Conservation (phyloP, 2,888 invertebrate species). For the Drosophila borealis region DNA sequence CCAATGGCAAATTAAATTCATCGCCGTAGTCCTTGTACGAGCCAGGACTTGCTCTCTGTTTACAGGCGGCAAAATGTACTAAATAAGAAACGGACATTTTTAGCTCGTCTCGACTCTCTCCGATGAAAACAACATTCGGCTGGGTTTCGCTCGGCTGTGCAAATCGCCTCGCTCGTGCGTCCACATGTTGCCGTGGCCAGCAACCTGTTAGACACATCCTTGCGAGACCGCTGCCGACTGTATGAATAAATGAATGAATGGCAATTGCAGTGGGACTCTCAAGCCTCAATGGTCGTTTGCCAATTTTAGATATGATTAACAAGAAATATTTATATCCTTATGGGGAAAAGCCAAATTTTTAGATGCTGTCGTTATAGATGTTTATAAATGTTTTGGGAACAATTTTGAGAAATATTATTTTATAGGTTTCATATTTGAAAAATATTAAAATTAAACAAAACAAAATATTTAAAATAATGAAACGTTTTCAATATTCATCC, state of each 20-base stretch:
- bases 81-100: slow-evolving; percentile 40
- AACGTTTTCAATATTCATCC: too few relatives aligned
- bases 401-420: too few relatives aligned
- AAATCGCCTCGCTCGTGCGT: slow-evolving; percentile 32
- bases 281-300: not conserved
- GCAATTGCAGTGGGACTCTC: slow-evolving; percentile 1
- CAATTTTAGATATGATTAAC: not conserved
- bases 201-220: slow-evolving; percentile 73
- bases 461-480: too few relatives aligned
- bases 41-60: slow-evolving; percentile 67
- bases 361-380: too few relatives aligned
- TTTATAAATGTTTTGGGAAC: too few relatives aligned
- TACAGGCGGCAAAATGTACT: slow-evolving; percentile 71
- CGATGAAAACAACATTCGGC: slow-evolving; percentile 5
- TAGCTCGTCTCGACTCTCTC: slow-evolving; percentile 1
- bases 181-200: slow-evolving; percentile 78
- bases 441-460: too few relatives aligned
- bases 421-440: too few relatives aligned
- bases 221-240: not conserved
- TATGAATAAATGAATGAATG: slow-evolving; percentile 28
- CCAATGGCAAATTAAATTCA: slow-evolving; percentile 69
- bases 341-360: too few relatives aligned
- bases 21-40: slow-evolving; percentile 10
- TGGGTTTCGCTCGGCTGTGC: slow-evolving; percentile 8
- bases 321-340: too few relatives aligned